Percentiles rank a stretch among this genome's conserved stretches.
These are phyloP conservation scores for Drosophila imparisetae DNA, from an alignment of 2,888 invertebrate genomes.

Conservation along the genomic window DNA sequence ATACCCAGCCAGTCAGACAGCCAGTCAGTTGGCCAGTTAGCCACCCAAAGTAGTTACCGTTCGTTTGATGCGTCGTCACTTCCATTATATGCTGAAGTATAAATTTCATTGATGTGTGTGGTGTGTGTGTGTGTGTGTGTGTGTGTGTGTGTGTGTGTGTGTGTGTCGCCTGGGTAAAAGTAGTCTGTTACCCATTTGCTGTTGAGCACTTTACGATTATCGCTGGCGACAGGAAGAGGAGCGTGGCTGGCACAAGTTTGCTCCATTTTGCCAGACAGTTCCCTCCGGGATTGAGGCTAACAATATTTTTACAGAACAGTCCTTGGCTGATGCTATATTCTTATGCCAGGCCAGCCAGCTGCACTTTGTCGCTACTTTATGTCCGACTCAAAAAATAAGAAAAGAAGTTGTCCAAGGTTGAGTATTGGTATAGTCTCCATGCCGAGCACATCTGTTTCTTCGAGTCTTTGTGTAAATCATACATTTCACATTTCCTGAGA, in stretches of 20 bases:
- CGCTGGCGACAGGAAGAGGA: slow-evolving; percentile 52
- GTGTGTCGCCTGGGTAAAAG: slow-evolving; percentile 6
- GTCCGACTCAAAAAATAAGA: slow-evolving; percentile 26
- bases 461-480: slow-evolving; percentile 58
- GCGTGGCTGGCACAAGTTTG: slow-evolving; percentile 34
- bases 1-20: neutral
- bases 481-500: slow-evolving; percentile 49
- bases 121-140: neutral
- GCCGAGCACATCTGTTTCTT: slow-evolving; percentile 22
- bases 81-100: slow-evolving; percentile 44
- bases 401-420: slow-evolving; percentile 36
- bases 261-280: slow-evolving; percentile 24
- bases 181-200: slow-evolving; percentile 26
- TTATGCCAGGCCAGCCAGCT: slow-evolving; percentile 31
- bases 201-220: slow-evolving; percentile 72
- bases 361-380: slow-evolving; percentile 45
- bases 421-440: slow-evolving; percentile 17
- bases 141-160: slow-evolving; percentile 1
- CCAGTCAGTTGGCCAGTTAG: neutral
- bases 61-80: slow-evolving; percentile 55
- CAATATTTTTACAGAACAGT: slow-evolving; percentile 29
- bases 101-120: slow-evolving; percentile 26
- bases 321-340: slow-evolving; percentile 29
- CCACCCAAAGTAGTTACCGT: slow-evolving; percentile 24
- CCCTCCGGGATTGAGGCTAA: slow-evolving; percentile 13